A percentile compares a stretch with the other conserved stretches of the same genome.
phyloP scores from a whole-genome alignment of 1,140 invertebrate species.

The Aplysia californica region DNA sequence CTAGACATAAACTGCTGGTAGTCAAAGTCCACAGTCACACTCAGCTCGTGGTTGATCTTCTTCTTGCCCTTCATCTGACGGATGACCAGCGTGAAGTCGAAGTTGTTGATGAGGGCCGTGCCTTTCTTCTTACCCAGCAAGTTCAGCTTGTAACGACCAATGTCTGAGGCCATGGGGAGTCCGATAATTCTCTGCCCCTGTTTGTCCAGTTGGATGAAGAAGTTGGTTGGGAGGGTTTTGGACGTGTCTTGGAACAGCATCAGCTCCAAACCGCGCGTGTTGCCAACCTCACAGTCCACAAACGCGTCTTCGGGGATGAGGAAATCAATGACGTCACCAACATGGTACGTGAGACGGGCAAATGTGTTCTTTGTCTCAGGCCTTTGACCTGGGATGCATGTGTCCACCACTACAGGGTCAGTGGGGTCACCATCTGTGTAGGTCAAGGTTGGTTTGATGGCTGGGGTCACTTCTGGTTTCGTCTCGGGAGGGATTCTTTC shows the following conservation, averaged over 20 bases:
- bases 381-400: conserved; percentile 17
- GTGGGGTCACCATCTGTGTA: conserved; percentile 16
- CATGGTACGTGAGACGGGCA: conserved; percentile 69
- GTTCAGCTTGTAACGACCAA: conserved; percentile 57
- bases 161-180: conserved; percentile 77
- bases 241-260: conserved; percentile 77
- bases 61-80: conserved; percentile 3
- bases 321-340: conserved; percentile 81
- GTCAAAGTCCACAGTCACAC: conserved; percentile 80
- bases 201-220: conserved; percentile 44
- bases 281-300: conserved; percentile 87
- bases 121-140: conserved; percentile 37
- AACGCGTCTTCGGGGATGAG: conserved; percentile 87
- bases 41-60: conserved; percentile 74
- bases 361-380: conserved; percentile 35
- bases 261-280: conserved; percentile 79
- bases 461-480: neutral
- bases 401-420: conserved; percentile 25
- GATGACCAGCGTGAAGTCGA: conserved; percentile 40
- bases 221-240: conserved; percentile 31
- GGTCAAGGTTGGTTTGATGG: conserved; percentile 45
- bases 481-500: neutral
- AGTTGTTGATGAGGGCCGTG: conserved; percentile 12
- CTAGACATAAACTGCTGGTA: conserved; percentile 79
- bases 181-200: conserved; percentile 65